Percentiles rank a stretch among this genome's conserved stretches.
Conservation (phyloP, 2,888 invertebrate genomes). For the Cephus sareptanus region DNA sequence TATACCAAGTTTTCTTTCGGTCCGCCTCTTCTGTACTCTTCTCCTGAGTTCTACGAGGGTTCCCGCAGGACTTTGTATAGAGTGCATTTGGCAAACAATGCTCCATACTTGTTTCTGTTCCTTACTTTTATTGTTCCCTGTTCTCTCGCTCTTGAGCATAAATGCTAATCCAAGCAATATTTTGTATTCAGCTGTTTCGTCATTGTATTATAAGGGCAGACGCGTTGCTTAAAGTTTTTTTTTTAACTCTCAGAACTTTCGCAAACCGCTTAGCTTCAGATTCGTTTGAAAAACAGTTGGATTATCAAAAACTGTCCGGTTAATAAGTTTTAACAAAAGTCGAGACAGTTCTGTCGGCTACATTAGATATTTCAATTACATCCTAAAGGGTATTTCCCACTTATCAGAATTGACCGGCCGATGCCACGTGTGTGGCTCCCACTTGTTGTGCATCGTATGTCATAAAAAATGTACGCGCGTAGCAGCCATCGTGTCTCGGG, state of each 20-base stretch:
- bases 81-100: not conserved
- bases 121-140: not conserved
- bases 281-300: not conserved
- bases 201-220: not conserved
- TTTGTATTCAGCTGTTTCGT: not conserved
- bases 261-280: not conserved
- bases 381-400: not conserved
- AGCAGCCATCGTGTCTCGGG: slow-evolving; percentile 29
- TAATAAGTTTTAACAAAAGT: not conserved
- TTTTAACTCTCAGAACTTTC: not conserved
- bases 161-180: not conserved
- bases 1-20: not conserved
- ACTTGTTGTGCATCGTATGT: slow-evolving; percentile 15
- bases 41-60: not conserved
- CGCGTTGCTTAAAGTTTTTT: not conserved
- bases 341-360: not conserved
- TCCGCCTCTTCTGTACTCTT: not conserved
- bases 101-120: not conserved
- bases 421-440: not conserved
- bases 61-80: not conserved
- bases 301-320: not conserved
- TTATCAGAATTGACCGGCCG: not conserved
- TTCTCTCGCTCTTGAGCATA: not conserved
- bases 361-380: not conserved
- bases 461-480: slow-evolving; percentile 25